A percentile compares a stretch with the other conserved stretches of the same genome.
These are phyloP conservation scores for Sakesphorus luctuosus DNA, from an alignment of 2,113 vertebrate species.

Conservation along the genomic window DNA sequence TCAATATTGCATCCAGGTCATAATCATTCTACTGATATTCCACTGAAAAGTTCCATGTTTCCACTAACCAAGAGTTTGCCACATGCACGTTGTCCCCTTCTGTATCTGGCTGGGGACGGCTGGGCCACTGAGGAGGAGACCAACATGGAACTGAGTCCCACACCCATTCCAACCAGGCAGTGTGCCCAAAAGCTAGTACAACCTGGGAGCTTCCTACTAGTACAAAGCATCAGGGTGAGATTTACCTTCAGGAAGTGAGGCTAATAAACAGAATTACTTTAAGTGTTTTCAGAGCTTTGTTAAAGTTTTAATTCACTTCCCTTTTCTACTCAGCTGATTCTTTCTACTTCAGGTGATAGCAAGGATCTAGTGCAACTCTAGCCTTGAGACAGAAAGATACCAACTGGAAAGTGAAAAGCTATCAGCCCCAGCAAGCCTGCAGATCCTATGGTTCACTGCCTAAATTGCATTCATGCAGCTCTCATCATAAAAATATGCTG, in stretches of 20 bases:
- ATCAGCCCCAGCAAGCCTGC: neutral
- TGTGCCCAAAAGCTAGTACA: neutral
- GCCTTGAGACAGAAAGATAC: neutral
- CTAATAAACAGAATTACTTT: neutral
- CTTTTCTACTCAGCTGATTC: neutral
- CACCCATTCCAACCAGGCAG: fast-evolving
- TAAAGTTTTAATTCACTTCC: neutral
- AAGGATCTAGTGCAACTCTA: neutral
- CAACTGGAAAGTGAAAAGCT: neutral
- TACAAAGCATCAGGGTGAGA: neutral
- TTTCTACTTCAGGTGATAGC: neutral
- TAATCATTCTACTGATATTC: neutral
- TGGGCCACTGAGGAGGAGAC: neutral
- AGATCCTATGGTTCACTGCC: neutral
- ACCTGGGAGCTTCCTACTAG: neutral
- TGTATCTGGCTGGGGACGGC: neutral
- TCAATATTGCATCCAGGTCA: neutral
- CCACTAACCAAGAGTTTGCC: neutral
- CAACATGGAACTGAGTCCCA: neutral
- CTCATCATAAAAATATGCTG: neutral
- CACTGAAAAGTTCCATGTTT: neutral
- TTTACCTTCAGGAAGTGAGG: neutral
- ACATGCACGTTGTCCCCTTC: neutral
- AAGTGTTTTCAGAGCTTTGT: neutral
- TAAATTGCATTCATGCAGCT: constrained; percentile 8